These are phyloP conservation scores for Eupithecia inturbata DNA, from an alignment of 2,888 invertebrate genomes.

Conservation along the genomic window DNA sequence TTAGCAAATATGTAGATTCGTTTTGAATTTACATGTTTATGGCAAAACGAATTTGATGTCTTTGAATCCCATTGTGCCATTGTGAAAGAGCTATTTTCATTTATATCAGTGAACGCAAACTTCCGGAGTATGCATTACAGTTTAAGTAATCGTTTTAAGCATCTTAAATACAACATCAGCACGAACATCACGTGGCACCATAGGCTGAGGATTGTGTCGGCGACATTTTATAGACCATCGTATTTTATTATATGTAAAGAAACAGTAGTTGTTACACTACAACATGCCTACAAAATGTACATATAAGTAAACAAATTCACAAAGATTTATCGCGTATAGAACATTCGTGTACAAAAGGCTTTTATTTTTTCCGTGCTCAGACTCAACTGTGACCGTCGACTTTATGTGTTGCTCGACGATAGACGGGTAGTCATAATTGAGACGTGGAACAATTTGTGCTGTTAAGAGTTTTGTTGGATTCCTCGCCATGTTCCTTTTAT, in stretches of 20 bases:
- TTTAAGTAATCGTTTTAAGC: neutral
- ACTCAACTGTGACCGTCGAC: slow-evolving; percentile 39
- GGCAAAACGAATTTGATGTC: neutral
- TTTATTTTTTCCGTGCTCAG: slow-evolving; percentile 31
- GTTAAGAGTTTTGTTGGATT: slow-evolving; percentile 42
- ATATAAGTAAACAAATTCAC: slow-evolving; percentile 20
- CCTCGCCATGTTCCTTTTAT: slow-evolving; percentile 29
- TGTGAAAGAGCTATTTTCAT: neutral
- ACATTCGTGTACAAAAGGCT: slow-evolving; percentile 24
- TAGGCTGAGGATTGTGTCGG: neutral
- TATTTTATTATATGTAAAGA: slow-evolving; percentile 1
- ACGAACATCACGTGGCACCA: neutral
- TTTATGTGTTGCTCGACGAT: slow-evolving; percentile 41
- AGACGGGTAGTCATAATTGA: slow-evolving; percentile 42
- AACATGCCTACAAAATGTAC: neutral
- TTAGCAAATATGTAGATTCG: slow-evolving; percentile 41
- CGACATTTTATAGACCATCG: slow-evolving; percentile 3
- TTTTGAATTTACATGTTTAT: slow-evolving; percentile 27
- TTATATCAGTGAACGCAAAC: neutral
- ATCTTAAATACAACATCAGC: neutral
- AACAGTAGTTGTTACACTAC: slow-evolving; percentile 1
- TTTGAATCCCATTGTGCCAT: neutral
- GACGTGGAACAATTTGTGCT: slow-evolving; percentile 44
- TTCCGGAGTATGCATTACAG: neutral
- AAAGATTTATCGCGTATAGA: slow-evolving; percentile 21